Evolutionary conservation across 2,888 invertebrate genomes (phyloP).

Genomic region (Nycteola revayana): DNA sequence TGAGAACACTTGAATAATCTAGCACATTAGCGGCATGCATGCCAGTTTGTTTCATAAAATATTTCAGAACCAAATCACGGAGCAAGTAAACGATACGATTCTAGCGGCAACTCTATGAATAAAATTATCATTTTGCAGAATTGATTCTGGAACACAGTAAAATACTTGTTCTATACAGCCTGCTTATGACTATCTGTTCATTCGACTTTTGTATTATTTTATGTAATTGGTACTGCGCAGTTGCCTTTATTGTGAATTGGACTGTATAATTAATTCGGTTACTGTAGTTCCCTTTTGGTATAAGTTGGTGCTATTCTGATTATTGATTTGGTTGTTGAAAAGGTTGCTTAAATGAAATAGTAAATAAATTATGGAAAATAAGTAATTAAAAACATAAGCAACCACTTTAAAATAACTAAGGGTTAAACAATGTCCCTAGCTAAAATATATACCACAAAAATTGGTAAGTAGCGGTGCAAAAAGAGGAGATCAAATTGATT

Average conservation of each 20-base stretch:
- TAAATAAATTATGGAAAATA: too few relatives aligned
- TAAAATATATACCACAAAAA: too few relatives aligned
- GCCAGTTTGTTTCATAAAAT: constrained; percentile 62
- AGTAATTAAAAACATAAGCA: too few relatives aligned
- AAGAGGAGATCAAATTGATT: too few relatives aligned
- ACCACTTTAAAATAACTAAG: too few relatives aligned
- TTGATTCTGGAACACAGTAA: constrained; percentile 75
- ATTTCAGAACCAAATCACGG: constrained; percentile 75
- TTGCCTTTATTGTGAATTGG: constrained; percentile 27
- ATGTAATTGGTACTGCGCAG: constrained; percentile 35
- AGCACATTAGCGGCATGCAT: constrained; percentile 42
- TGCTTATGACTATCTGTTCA: constrained; percentile 55
- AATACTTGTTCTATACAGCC: constrained; percentile 63
- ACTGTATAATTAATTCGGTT: constrained; percentile 23
- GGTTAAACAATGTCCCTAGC: too few relatives aligned
- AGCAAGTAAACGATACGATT: constrained; percentile 78
- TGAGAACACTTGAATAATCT: constrained; percentile 31
- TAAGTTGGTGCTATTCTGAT: constrained; percentile 13
- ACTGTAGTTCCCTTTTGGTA: constrained; percentile 7
- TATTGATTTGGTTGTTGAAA: constrained; percentile 7
- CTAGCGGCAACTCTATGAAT: constrained; percentile 79
- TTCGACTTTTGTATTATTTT: constrained; percentile 37
- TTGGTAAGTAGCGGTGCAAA: too few relatives aligned
- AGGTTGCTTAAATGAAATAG: too few relatives aligned
- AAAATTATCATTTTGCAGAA: constrained; percentile 80